phyloP scores from a whole-genome alignment of 2,797 vertebrate genomes.

The Tragopan temminckii region DNA sequence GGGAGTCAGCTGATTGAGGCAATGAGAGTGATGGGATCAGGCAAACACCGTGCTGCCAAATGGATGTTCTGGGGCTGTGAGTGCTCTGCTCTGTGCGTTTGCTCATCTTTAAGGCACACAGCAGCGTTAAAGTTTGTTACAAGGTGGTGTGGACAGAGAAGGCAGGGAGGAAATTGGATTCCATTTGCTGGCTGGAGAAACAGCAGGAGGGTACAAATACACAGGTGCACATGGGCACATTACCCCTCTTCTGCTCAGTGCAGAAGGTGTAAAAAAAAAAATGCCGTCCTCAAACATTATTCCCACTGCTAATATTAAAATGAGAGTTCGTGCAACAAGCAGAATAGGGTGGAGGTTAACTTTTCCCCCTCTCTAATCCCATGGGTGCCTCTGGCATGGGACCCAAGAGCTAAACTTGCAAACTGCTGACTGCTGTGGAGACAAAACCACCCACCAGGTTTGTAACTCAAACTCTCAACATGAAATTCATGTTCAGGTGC shows the following conservation, averaged over 20 bases:
- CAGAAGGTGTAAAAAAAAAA: background rate
- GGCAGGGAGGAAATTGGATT: background rate
- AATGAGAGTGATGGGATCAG: constrained; percentile 37
- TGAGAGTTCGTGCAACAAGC: background rate
- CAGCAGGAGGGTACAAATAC: background rate
- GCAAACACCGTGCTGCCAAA: background rate
- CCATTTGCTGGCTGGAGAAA: background rate
- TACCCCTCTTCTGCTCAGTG: background rate
- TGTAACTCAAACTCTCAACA: background rate
- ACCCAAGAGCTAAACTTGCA: background rate
- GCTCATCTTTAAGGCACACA: background rate
- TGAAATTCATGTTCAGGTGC: background rate
- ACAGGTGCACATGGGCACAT: background rate
- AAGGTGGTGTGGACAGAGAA: background rate
- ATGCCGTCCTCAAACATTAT: background rate
- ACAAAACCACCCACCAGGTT: accelerated
- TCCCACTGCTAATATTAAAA: too few relatives aligned
- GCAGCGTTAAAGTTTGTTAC: background rate
- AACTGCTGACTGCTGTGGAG: background rate
- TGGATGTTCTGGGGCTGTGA: background rate
- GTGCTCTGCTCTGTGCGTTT: background rate
- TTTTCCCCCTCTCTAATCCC: background rate
- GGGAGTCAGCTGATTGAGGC: background rate
- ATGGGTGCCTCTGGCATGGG: background rate
- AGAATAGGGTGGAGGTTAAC: accelerated